A percentile compares a stretch with the other conserved stretches of the same genome.
These are phyloP conservation scores for Corythornis madagascariensis DNA, from an alignment of 2,113 vertebrate species.

Conservation along the genomic window DNA sequence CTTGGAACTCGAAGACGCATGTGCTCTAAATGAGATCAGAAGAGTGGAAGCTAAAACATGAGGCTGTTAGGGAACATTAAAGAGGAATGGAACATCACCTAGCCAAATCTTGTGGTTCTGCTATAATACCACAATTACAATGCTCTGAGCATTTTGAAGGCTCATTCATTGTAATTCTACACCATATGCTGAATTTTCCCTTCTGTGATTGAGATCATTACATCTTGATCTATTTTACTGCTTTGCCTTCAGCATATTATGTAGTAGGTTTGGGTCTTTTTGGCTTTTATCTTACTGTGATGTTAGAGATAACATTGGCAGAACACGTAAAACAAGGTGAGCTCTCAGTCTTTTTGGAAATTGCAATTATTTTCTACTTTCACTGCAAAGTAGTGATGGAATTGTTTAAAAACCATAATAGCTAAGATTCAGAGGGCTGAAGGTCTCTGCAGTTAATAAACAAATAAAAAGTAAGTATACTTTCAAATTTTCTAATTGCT, in stretches of 20 bases:
- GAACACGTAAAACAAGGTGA: background rate
- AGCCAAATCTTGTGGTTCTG: slow-evolving; percentile 1
- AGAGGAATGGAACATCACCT: background rate
- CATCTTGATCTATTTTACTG: background rate
- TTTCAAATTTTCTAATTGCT: background rate
- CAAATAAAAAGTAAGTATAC: slow-evolving; percentile 12
- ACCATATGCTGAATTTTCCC: background rate
- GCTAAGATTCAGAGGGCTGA: background rate
- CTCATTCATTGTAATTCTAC: background rate
- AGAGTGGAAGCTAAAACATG: background rate
- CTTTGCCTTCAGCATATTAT: background rate
- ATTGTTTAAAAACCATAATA: background rate
- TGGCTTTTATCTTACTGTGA: background rate
- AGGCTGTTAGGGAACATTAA: background rate
- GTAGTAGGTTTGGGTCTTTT: background rate
- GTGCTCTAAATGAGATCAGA: background rate
- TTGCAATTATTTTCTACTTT: background rate
- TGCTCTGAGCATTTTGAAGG: background rate
- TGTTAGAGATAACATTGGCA: background rate
- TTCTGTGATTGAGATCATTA: background rate
- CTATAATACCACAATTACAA: background rate
- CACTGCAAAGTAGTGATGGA: background rate
- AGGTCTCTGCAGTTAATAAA: background rate
- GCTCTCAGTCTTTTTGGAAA: background rate
- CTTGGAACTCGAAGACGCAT: background rate